Percentiles rank a stretch among this genome's conserved stretches.
Evolutionary conservation across 1,140 invertebrate genomes (phyloP).

Genomic region (Leptonema lineaticorne): DNA sequence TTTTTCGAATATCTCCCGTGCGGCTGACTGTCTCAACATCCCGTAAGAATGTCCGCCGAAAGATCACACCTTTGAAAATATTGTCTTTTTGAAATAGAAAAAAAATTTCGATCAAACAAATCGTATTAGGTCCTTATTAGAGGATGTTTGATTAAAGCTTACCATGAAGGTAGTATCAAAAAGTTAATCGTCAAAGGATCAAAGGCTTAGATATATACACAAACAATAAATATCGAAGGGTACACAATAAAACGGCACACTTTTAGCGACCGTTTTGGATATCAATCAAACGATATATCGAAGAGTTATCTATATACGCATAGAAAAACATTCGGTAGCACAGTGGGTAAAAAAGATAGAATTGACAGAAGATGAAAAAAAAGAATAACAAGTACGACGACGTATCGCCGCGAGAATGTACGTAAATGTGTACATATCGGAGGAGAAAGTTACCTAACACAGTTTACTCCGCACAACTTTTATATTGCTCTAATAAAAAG

Average conservation of each 20-base stretch:
- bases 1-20: conserved; percentile 17
- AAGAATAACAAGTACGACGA: neutral
- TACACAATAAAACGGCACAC: neutral
- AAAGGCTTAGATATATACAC: conserved; percentile 2
- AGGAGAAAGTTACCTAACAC: conserved; percentile 25
- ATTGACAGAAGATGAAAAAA: conserved; percentile 2
- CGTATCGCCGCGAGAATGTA: neutral
- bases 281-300: neutral
- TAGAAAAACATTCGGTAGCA: neutral
- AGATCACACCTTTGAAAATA: too few relatives aligned
- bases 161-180: neutral
- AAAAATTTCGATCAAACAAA: neutral
- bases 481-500: conserved; percentile 27
- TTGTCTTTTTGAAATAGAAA: too few relatives aligned
- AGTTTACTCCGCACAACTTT: conserved; percentile 22
- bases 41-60: conserved; percentile 12
- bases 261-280: neutral
- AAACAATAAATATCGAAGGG: neutral
- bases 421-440: conserved; percentile 7
- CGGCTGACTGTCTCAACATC: conserved; percentile 23
- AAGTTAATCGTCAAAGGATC: conserved; percentile 19
- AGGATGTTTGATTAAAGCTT: conserved; percentile 14
- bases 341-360: too few relatives aligned
- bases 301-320: neutral
- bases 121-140: neutral